Evolutionary conservation across 2,797 vertebrate species (phyloP).

Genomic region (Rhinella marina): DNA sequence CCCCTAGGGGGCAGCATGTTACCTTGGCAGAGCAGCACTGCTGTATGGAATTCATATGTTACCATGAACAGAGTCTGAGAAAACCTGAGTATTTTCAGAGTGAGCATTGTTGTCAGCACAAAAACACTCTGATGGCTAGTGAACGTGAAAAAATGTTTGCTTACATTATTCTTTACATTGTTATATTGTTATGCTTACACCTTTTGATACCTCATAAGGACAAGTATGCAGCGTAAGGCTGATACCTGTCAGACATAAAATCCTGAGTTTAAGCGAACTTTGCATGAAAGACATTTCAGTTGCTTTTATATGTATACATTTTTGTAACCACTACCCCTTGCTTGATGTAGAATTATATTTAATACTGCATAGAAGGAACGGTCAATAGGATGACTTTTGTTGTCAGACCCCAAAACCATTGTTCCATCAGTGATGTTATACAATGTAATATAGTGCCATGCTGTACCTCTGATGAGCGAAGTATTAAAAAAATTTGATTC

Average conservation of each 20-base stretch:
- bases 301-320: too few relatives aligned
- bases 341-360: too few relatives aligned
- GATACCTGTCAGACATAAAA: background rate
- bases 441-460: too few relatives aligned
- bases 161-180: background rate
- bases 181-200: background rate
- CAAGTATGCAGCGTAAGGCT: background rate
- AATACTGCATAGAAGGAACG: too few relatives aligned
- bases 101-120: background rate
- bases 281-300: too few relatives aligned
- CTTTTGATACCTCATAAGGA: background rate
- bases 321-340: too few relatives aligned
- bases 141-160: background rate
- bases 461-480: too few relatives aligned
- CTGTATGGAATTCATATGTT: background rate
- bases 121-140: background rate
- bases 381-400: too few relatives aligned
- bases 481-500: too few relatives aligned
- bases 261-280: background rate
- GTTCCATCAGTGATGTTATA: too few relatives aligned
- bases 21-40: background rate
- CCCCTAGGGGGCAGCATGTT: slow-evolving; percentile 36
- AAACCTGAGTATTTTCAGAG: background rate
- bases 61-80: too few relatives aligned
- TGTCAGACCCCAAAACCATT: too few relatives aligned